Evolutionary conservation across 1,140 invertebrate species (phyloP).

Genomic region (Platyscapa corneri): DNA sequence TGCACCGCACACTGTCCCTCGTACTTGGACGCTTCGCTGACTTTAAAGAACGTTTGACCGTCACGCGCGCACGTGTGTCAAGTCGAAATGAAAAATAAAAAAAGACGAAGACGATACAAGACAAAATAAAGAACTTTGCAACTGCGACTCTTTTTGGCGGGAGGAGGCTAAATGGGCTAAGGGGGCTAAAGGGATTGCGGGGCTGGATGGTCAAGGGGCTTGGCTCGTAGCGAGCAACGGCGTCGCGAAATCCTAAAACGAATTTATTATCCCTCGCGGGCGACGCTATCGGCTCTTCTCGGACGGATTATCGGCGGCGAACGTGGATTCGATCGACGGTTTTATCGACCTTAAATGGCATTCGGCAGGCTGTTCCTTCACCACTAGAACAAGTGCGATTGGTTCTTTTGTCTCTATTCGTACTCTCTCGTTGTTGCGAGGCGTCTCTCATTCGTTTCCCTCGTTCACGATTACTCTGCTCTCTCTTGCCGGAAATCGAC

Average conservation of each 20-base stretch:
- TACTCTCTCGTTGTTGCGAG: neutral
- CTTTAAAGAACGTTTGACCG: neutral
- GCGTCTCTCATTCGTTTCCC: neutral
- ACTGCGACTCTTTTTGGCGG: no score
- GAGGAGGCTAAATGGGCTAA: neutral
- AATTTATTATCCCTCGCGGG: constrained; percentile 32
- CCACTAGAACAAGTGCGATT: constrained; percentile 51
- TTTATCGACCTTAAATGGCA: constrained; percentile 51
- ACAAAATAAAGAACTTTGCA: no score
- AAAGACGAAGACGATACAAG: neutral
- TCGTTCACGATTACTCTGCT: constrained; percentile 24
- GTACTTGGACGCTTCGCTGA: neutral
- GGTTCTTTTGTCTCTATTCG: constrained; percentile 34
- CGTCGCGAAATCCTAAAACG: constrained; percentile 49
- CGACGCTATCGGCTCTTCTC: constrained; percentile 48
- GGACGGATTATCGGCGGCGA: constrained; percentile 35
- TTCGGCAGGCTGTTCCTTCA: constrained; percentile 52
- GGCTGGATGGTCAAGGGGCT: neutral
- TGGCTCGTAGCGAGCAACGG: neutral
- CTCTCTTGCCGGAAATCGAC: constrained; percentile 51
- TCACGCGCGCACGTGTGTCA: neutral
- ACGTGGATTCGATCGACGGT: constrained; percentile 49
- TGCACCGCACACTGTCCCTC: neutral
- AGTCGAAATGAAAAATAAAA: neutral
- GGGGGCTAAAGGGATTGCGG: neutral